Conservation (phyloP, 2,888 invertebrate genomes). For the Euspilapteryx auroguttella region DNA sequence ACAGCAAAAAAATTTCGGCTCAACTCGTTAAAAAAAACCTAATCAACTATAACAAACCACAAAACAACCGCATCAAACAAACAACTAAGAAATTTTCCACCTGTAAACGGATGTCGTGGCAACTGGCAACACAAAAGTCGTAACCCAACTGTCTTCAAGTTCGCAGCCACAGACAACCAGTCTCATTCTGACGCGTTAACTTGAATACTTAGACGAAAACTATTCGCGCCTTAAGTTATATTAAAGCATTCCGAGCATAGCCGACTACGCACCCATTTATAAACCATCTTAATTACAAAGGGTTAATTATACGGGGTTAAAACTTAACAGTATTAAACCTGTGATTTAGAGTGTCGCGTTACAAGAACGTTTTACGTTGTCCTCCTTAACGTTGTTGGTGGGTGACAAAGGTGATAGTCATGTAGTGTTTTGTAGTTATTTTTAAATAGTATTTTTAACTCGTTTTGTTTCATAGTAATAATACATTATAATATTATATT, state of each 20-base stretch:
- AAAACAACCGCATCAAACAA: too few species aligned
- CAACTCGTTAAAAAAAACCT: too few species aligned
- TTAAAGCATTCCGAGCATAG: slow-evolving; percentile 53
- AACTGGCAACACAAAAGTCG: slow-evolving; percentile 27
- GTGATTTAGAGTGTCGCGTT: slow-evolving; percentile 38
- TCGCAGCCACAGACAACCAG: slow-evolving; percentile 3
- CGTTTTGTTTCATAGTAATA: too few species aligned
- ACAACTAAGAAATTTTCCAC: too few species aligned
- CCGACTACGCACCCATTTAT: slow-evolving; percentile 52
- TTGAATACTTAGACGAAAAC: slow-evolving; percentile 26
- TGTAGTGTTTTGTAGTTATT: too few species aligned
- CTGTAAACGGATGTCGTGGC: slow-evolving; percentile 14
- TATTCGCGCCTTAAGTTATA: slow-evolving; percentile 40
- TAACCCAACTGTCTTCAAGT: slow-evolving; percentile 16
- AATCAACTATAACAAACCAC: too few species aligned
- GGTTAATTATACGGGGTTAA: slow-evolving; percentile 46
- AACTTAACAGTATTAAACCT: slow-evolving; percentile 49
- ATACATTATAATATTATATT: too few species aligned
- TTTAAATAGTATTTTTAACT: too few species aligned
- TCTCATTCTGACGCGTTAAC: slow-evolving; percentile 29
- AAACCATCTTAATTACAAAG: slow-evolving; percentile 56
- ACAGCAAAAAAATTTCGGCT: too few species aligned
- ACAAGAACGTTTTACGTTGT: slow-evolving; percentile 39
- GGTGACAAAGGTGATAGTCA: too few species aligned
- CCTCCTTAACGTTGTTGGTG: too few species aligned